Evolutionary conservation across 2,888 invertebrate species (phyloP).

Genomic region (Gastracanthus pulcherrimus): DNA sequence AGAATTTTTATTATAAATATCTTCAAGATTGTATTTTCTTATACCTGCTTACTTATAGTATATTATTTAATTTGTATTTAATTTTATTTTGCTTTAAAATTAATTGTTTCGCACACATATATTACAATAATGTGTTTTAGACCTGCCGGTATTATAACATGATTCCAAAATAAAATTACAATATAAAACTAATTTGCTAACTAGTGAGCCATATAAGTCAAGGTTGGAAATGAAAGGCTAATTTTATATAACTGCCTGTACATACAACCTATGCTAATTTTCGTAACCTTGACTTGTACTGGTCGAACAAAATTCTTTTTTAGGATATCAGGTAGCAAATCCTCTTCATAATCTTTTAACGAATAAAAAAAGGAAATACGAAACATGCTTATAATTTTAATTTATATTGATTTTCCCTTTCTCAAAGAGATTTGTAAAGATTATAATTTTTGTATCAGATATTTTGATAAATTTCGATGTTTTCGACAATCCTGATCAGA

Average conservation of each 20-base stretch:
- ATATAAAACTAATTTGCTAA: not conserved
- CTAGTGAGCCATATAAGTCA: not conserved
- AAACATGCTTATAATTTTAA: not conserved
- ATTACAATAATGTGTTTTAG: no score
- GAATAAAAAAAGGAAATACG: not conserved
- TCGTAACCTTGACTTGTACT: not conserved
- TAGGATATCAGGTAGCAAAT: not conserved
- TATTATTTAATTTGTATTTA: no score
- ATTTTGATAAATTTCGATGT: no score
- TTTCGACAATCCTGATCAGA: no score
- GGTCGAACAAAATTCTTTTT: not conserved
- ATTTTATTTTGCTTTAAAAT: no score
- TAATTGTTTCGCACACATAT: no score
- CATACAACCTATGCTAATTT: slow-evolving; percentile 12
- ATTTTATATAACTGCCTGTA: not conserved
- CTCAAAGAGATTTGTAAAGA: no score
- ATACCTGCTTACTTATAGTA: no score
- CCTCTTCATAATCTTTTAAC: not conserved
- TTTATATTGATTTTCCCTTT: no score
- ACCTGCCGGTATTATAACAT: no score
- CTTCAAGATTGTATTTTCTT: no score
- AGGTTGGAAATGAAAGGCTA: slow-evolving; percentile 1
- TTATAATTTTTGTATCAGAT: not conserved
- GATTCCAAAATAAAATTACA: not conserved
- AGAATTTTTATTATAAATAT: no score